phyloP scores from a whole-genome alignment of 2,113 vertebrate genomes.

The Okapia johnstoni region DNA sequence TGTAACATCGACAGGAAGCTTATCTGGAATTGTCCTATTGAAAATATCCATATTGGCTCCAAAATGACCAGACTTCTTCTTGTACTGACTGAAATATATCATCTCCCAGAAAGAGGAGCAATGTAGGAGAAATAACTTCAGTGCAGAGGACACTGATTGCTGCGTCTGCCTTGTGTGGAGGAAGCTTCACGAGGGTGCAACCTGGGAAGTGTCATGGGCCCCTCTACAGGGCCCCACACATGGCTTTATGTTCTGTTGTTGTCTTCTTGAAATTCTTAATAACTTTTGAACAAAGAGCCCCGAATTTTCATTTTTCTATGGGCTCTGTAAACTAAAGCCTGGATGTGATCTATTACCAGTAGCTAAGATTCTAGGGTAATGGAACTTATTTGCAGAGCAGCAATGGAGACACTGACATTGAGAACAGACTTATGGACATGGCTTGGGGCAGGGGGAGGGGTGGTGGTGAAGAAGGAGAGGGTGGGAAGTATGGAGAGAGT shows the following conservation, averaged over 20 bases:
- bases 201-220: accelerated
- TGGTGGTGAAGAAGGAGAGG: background rate
- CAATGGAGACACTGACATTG: background rate
- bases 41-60: background rate
- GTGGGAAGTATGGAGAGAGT: background rate
- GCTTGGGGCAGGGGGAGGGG: background rate
- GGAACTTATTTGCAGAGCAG: background rate
- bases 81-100: background rate
- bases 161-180: background rate
- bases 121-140: background rate
- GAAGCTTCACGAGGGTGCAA: accelerated
- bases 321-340: background rate
- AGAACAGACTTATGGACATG: background rate
- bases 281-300: background rate
- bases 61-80: background rate
- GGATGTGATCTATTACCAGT: background rate
- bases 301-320: background rate
- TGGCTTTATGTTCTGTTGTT: background rate
- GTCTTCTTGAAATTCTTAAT: background rate
- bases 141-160: too few species aligned
- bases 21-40: background rate
- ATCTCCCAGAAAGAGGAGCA: background rate
- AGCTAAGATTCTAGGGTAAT: background rate
- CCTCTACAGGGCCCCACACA: background rate
- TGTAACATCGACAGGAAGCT: background rate